Evolutionary conservation across 2,113 vertebrate species (phyloP).

Genomic region (Choloepus hoffmanni): DNA sequence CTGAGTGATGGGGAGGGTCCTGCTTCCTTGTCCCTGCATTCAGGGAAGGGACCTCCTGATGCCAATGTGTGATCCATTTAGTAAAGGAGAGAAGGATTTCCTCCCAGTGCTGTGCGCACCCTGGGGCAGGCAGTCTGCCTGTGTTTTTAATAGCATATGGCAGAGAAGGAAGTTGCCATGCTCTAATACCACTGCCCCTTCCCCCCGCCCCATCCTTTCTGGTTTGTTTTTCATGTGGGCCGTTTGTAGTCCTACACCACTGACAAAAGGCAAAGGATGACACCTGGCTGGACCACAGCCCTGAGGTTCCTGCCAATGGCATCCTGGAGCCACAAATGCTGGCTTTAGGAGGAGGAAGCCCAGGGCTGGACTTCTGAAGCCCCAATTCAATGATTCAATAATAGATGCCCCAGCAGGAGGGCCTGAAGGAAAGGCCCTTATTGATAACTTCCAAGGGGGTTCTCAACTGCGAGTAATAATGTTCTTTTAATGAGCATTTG

Average conservation of each 20-base stretch:
- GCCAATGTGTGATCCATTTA: background rate
- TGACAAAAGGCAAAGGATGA: slow-evolving; percentile 10
- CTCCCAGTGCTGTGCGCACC: background rate
- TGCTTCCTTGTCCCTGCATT: background rate
- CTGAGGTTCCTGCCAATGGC: background rate
- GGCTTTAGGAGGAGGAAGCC: background rate
- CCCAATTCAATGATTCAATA: background rate
- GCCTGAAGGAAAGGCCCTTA: background rate
- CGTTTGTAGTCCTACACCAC: background rate
- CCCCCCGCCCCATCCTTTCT: background rate
- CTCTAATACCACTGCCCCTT: background rate
- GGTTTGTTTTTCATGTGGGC: background rate
- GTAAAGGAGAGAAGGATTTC: background rate
- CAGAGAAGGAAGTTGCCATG: background rate
- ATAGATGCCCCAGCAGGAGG: background rate
- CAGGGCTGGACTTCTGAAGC: background rate
- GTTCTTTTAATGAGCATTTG: background rate
- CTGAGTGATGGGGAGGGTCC: background rate
- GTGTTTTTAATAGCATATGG: slow-evolving; percentile 49
- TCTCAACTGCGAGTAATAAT: background rate
- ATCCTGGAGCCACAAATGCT: background rate
- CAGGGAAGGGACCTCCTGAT: background rate
- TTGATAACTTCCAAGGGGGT: background rate
- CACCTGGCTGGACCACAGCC: background rate
- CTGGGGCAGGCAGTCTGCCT: background rate